These are phyloP conservation scores for Urocyon cinereoargenteus DNA, from an alignment of 2,797 vertebrate species.

Conservation along the genomic window DNA sequence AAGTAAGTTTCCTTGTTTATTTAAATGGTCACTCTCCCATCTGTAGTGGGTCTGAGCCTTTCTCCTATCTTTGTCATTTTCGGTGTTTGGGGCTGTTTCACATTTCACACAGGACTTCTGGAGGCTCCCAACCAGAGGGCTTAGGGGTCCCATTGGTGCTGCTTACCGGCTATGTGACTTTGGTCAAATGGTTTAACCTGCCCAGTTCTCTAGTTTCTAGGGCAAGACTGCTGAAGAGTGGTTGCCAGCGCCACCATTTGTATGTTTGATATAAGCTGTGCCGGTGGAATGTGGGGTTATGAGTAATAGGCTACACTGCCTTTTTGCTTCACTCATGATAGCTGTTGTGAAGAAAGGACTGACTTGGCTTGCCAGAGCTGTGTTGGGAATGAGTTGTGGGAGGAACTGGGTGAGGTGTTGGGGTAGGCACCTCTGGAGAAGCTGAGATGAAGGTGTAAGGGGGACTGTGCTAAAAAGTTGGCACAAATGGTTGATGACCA, in stretches of 20 bases:
- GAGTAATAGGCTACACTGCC: neutral
- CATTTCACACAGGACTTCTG: neutral
- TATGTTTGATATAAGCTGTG: neutral
- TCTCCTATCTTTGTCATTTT: neutral
- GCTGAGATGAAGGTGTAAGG: neutral
- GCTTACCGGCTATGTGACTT: neutral
- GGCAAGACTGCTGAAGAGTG: neutral
- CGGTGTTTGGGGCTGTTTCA: neutral
- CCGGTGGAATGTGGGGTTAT: neutral
- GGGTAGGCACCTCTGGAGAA: neutral
- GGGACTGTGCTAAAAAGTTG: neutral
- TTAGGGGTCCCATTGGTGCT: neutral
- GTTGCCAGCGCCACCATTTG: neutral
- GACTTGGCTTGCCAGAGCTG: neutral
- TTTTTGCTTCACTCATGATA: conserved; percentile 12
- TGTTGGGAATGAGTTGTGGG: neutral
- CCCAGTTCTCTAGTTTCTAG: neutral
- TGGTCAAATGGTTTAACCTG: neutral
- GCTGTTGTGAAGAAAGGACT: neutral
- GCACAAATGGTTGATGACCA: neutral
- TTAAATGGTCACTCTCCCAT: neutral
- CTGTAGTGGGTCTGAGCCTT: neutral
- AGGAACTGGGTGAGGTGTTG: neutral
- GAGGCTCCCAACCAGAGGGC: neutral
- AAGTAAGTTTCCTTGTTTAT: neutral